Evolutionary conservation across 1,140 invertebrate genomes (phyloP), one percentile per base, ranked within the genome.

Genomic region (Sitophilus oryzae): DNA sequence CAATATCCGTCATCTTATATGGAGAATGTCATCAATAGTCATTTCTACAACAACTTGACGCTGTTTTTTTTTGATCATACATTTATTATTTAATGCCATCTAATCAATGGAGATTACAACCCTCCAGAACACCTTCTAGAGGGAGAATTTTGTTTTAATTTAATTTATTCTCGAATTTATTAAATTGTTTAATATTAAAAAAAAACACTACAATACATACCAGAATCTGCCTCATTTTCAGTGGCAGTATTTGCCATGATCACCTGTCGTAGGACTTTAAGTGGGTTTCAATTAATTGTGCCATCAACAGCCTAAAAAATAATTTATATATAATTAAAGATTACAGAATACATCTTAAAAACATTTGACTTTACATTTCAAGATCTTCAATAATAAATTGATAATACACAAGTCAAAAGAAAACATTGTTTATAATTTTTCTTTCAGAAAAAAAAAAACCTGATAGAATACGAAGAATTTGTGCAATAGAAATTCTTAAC

Each of bases 181-280:
- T n/a, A n/a, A n/a, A n/a, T n/a, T n/a, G n/a, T n/a, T n/a, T n/a
- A n/a, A n/a, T n/a, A n/a, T n/a, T n/a, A n/a, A n/a, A n/a, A n/a
- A n/a, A n/a, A n/a, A n/a, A n/a, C 16, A n/a, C 9, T n/a, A 38
- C 4, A 38, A 38, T n/a, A 60, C 45, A 62, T 70, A 30, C 72
- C 71, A 37, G 71, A 72, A 64, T 73, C 71, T 38, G 69, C 70
- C 58, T 73, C 71, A 63, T 66, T 71, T 52, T 71, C 71, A 34
- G 62, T 65, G 48, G 66, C 67, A 61, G 66, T 65, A 56, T 72
- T 66, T 41, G 70, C 70, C 70, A 72, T 70, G 63, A 70, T 70
- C 68, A 69, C 65, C 63, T 63, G 30, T 49, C 38, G 20, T 25
- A 30, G 34, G 45, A 23, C 30, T 37, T 42, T 21, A 23, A 43